phyloP scores from a whole-genome alignment of 1,140 invertebrate species.

The Reticulitermes speratus region DNA sequence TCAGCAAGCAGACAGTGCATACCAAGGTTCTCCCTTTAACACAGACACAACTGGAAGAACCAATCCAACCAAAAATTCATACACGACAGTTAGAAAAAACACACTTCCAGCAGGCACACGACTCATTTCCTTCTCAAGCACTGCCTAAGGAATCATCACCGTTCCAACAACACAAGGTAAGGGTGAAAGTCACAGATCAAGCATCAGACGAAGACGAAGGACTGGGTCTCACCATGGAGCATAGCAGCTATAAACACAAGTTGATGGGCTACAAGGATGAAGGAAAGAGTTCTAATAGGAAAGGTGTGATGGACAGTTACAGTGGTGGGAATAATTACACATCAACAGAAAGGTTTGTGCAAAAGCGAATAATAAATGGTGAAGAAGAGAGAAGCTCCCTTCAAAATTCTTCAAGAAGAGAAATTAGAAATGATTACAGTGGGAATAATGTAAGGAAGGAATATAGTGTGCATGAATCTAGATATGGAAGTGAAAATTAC shows the following conservation, averaged over 20 bases:
- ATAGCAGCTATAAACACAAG: conserved; percentile 35
- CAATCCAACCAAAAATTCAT: no score
- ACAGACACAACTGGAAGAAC: conserved; percentile 19
- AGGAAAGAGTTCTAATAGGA: background rate
- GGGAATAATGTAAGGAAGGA: background rate
- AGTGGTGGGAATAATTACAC: no score
- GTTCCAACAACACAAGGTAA: background rate
- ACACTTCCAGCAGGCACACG: background rate
- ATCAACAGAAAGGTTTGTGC: no score
- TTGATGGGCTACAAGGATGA: conserved; percentile 31
- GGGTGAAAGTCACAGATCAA: conserved; percentile 43
- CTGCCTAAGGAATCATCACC: no score
- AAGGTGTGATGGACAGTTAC: no score
- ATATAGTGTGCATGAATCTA: conserved; percentile 14
- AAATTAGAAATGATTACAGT: conserved; percentile 6
- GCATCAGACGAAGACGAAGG: conserved; percentile 74
- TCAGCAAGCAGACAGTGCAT: conserved; percentile 55
- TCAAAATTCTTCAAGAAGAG: background rate
- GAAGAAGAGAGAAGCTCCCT: no score
- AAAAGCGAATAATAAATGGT: no score
- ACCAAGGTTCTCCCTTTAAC: conserved; percentile 46
- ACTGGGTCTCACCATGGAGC: conserved; percentile 63
- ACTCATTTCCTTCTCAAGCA: conserved; percentile 28
- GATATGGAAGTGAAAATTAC: conserved; percentile 8
- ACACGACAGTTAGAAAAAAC: no score